Evolutionary conservation across 2,113 vertebrate genomes (phyloP).

Genomic region (Hippocampus abdominalis): DNA sequence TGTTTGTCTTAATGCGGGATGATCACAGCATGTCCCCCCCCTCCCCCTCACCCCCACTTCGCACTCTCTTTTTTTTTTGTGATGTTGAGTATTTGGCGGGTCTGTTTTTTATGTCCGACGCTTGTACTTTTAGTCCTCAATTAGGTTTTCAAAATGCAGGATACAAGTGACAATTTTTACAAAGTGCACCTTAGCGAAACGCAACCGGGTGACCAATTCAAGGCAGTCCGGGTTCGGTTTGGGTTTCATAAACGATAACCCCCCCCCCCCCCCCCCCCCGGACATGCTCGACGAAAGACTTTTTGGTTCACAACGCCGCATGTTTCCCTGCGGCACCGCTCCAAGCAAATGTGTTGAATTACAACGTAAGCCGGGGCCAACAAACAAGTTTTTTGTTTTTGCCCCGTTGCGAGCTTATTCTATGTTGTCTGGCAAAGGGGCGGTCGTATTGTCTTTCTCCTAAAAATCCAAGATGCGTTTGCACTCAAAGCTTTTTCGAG

Average conservation of each 20-base stretch:
- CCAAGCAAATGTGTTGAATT: slow-evolving; percentile 5
- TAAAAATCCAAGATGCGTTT: slow-evolving; percentile 6
- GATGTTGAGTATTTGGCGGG: background rate
- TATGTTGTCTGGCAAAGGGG: background rate
- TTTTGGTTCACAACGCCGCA: background rate
- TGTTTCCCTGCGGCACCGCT: background rate
- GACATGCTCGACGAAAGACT: background rate
- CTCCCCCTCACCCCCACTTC: background rate
- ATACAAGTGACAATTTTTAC: background rate
- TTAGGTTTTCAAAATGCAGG: background rate
- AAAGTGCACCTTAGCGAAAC: background rate
- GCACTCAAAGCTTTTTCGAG: slow-evolving; percentile 13
- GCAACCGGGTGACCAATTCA: background rate
- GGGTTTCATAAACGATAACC: background rate
- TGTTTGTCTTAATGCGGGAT: slow-evolving; percentile 60
- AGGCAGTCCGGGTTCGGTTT: background rate
- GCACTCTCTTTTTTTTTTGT: background rate
- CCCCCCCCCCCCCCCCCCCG: no score
- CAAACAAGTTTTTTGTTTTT: background rate
- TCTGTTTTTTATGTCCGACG: background rate
- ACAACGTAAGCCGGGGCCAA: background rate
- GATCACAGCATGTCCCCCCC: slow-evolving; percentile 48
- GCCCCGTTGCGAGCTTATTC: background rate
- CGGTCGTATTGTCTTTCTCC: background rate
- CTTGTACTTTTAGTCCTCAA: background rate